Evolutionary conservation across 2,888 invertebrate genomes (phyloP).

Genomic region (Drosophila niveifrons): DNA sequence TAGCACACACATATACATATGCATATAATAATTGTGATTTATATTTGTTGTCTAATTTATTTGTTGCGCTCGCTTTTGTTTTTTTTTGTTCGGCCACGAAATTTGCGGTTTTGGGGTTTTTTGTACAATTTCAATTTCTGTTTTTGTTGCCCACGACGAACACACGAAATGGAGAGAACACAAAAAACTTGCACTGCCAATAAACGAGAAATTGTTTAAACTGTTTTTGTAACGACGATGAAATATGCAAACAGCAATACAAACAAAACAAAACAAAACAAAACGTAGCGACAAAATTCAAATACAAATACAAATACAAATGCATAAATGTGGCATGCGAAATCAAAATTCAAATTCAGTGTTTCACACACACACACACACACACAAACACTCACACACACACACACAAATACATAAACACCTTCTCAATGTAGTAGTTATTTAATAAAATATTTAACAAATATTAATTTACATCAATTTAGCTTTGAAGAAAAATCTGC

Average conservation of each 20-base stretch:
- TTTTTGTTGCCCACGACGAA: constrained; percentile 6
- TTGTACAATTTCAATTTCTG: constrained; percentile 10
- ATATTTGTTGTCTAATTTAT: background rate
- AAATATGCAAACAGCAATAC: constrained; percentile 34
- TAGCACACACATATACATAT: background rate
- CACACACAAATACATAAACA: constrained; percentile 14
- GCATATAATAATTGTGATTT: too few relatives aligned
- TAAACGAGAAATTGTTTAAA: constrained; percentile 42
- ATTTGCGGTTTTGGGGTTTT: constrained; percentile 42
- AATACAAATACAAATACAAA: constrained; percentile 18
- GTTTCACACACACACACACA: constrained; percentile 16
- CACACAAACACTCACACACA: constrained; percentile 19
- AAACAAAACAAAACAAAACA: background rate
- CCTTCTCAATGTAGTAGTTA: constrained; percentile 63
- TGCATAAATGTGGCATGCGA: constrained; percentile 28
- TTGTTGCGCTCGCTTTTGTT: background rate
- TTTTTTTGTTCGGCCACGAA: background rate
- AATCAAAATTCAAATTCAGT: constrained; percentile 37
- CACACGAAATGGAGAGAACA: constrained; percentile 29
- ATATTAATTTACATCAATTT: constrained; percentile 61
- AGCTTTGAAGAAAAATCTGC: constrained; percentile 46
- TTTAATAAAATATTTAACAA: constrained; percentile 55
- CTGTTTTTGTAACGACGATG: constrained; percentile 40
- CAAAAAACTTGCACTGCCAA: constrained; percentile 73
- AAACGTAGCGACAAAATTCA: constrained; percentile 12